Evolutionary conservation across 2,888 invertebrate species (phyloP).

Genomic region (Pyrochroa serraticornis): DNA sequence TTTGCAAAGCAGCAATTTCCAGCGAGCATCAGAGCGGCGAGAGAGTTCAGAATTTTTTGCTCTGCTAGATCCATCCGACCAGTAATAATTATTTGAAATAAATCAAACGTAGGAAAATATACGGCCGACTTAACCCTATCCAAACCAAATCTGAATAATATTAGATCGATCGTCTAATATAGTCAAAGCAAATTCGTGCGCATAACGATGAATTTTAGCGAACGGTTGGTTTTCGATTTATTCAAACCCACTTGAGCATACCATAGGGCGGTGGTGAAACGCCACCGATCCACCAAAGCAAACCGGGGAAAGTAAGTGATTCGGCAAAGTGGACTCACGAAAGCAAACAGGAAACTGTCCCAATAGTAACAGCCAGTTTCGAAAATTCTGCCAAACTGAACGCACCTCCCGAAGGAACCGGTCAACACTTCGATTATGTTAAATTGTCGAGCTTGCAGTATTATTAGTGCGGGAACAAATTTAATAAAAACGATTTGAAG

Average conservation of each 20-base stretch:
- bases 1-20: too few relatives aligned
- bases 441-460: too few relatives aligned
- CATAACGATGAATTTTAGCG: slow-evolving; percentile 17
- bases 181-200: slow-evolving; percentile 19
- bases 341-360: slow-evolving; percentile 24
- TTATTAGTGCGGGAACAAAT: not conserved
- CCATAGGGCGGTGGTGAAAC: slow-evolving; percentile 3
- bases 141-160: slow-evolving; percentile 11
- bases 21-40: too few relatives aligned
- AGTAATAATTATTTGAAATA: too few relatives aligned
- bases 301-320: slow-evolving; percentile 22
- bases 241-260: slow-evolving; percentile 29
- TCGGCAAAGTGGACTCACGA: slow-evolving; percentile 24
- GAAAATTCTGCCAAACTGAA: not conserved
- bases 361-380: slow-evolving; percentile 10
- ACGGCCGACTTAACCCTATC: slow-evolving; percentile 8
- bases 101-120: not conserved
- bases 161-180: slow-evolving; percentile 14
- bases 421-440: too few relatives aligned
- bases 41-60: too few relatives aligned
- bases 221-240: slow-evolving; percentile 22
- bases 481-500: not conserved
- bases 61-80: too few relatives aligned
- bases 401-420: too few relatives aligned
- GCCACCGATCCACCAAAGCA: slow-evolving; percentile 18